phyloP scores from a whole-genome alignment of 2,888 invertebrate species.

The Trissoscelio sp. region DNA sequence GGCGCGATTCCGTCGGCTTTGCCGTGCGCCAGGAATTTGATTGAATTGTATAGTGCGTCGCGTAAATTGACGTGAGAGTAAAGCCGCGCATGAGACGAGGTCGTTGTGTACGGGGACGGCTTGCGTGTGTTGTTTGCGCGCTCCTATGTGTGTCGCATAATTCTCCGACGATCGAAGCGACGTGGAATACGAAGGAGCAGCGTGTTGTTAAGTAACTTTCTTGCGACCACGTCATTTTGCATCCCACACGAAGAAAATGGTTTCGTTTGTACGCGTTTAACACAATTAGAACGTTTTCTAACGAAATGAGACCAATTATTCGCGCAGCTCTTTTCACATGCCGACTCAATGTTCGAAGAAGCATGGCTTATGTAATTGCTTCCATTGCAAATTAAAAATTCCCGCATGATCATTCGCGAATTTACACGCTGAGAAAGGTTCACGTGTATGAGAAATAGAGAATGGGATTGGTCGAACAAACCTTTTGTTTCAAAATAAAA shows the following conservation, averaged over 20 bases:
- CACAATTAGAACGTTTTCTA: slow-evolving; percentile 53
- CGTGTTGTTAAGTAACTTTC: slow-evolving; percentile 53
- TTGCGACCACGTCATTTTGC: slow-evolving; percentile 55
- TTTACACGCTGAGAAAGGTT: neutral
- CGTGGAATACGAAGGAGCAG: slow-evolving; percentile 39
- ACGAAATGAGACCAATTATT: slow-evolving; percentile 56
- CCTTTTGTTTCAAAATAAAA: no score
- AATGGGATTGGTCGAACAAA: slow-evolving; percentile 10
- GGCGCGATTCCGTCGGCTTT: slow-evolving; percentile 19
- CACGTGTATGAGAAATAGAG: slow-evolving; percentile 2
- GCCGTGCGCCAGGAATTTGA: slow-evolving; percentile 31
- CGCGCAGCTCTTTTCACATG: slow-evolving; percentile 26
- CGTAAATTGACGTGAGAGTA: slow-evolving; percentile 50
- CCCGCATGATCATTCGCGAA: neutral
- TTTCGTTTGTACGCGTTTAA: slow-evolving; percentile 51
- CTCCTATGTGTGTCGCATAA: slow-evolving; percentile 30
- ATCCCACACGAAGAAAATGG: slow-evolving; percentile 52
- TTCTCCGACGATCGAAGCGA: slow-evolving; percentile 43
- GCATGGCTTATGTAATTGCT: slow-evolving; percentile 21
- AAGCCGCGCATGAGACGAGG: slow-evolving; percentile 42
- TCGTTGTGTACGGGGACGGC: slow-evolving; percentile 25
- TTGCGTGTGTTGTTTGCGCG: slow-evolving; percentile 16
- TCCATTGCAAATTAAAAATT: neutral
- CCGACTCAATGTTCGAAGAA: slow-evolving; percentile 18
- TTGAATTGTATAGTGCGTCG: slow-evolving; percentile 41